Evolutionary conservation across 2,113 vertebrate genomes (phyloP).

Genomic region (Accipiter virgatus): DNA sequence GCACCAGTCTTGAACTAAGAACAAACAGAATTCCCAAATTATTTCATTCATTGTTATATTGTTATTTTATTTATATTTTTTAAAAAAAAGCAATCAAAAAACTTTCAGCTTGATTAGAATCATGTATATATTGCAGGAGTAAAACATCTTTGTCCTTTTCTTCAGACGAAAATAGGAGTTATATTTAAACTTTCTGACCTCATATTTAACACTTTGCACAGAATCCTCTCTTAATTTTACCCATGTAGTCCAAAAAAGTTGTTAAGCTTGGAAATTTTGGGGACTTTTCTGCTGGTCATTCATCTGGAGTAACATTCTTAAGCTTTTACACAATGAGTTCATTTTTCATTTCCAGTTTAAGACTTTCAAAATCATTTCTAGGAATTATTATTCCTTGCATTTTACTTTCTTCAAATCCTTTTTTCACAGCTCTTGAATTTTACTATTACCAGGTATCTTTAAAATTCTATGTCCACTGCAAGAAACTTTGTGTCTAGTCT

Average conservation of each 20-base stretch:
- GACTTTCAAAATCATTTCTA: neutral
- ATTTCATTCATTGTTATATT: neutral
- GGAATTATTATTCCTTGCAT: neutral
- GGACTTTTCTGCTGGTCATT: neutral
- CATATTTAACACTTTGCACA: neutral
- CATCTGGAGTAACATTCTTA: neutral
- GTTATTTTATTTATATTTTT: neutral
- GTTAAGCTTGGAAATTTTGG: neutral
- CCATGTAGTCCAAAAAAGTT: neutral
- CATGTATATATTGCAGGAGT: neutral
- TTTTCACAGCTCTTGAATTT: neutral
- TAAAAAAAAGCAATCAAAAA: too few species aligned
- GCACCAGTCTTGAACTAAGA: neutral
- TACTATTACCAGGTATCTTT: neutral
- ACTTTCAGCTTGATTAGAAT: neutral
- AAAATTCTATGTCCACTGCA: neutral
- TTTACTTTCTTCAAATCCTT: neutral
- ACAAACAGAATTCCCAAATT: neutral
- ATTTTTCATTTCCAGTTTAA: neutral
- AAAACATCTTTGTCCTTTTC: neutral
- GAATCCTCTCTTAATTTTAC: neutral
- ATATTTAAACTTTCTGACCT: neutral
- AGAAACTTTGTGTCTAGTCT: neutral
- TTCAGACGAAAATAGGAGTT: neutral
- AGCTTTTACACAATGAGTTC: neutral